Conservation (phyloP, 2,113 vertebrate genomes). For the Nestor notabilis region DNA sequence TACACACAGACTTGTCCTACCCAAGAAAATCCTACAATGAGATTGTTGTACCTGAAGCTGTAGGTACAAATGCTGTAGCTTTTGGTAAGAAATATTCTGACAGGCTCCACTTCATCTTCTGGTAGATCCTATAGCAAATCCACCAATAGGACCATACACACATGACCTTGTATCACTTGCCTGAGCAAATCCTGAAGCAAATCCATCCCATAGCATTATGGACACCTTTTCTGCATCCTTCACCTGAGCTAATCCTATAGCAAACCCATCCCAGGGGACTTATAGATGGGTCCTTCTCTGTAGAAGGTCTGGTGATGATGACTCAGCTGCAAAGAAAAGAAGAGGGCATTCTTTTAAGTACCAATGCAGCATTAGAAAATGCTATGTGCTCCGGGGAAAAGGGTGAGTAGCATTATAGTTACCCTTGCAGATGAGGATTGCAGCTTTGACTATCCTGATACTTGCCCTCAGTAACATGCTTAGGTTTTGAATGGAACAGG, state of each 20-base stretch:
- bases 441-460: neutral
- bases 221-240: neutral
- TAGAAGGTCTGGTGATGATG: neutral
- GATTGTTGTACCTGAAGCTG: neutral
- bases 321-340: neutral
- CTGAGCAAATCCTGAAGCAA: neutral
- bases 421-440: neutral
- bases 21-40: neutral
- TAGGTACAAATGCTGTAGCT: neutral
- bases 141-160: neutral
- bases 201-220: neutral
- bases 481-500: neutral
- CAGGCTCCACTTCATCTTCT: neutral
- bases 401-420: neutral
- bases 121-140: neutral
- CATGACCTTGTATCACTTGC: neutral
- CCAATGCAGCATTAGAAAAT: neutral
- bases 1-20: neutral
- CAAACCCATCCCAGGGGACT: neutral
- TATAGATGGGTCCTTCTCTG: neutral
- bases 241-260: neutral
- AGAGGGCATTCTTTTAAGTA: neutral
- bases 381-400: neutral
- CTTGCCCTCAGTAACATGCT: accelerated
- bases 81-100: neutral